Conservation (phyloP, 2,888 invertebrate species). For the Philopedon plagiatum region DNA sequence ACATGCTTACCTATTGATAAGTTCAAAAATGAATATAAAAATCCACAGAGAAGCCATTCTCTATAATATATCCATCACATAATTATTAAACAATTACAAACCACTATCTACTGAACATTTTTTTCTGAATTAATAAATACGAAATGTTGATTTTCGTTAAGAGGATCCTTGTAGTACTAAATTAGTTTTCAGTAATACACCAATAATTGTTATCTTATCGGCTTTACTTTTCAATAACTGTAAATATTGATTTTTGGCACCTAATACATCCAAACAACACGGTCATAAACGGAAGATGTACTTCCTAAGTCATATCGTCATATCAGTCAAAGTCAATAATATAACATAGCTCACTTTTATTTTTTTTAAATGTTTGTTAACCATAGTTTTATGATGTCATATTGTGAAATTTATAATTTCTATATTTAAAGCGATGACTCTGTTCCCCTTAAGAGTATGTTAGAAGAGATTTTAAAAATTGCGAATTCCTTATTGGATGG, state of each 20-base stretch:
- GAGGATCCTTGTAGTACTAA: not conserved
- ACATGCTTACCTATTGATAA: not conserved
- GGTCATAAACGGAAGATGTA: conserved; percentile 1
- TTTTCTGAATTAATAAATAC: not conserved
- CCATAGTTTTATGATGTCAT: too few species aligned
- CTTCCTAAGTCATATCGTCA: conserved; percentile 9
- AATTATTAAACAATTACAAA: not conserved
- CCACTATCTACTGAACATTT: not conserved
- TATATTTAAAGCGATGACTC: too few species aligned
- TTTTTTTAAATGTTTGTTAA: not conserved
- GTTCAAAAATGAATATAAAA: not conserved
- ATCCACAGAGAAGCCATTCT: not conserved
- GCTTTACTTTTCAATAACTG: conserved; percentile 1
- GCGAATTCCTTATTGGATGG: too few species aligned
- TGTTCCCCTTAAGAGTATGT: too few species aligned
- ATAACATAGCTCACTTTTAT: not conserved
- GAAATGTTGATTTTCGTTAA: not conserved
- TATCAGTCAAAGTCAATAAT: conserved; percentile 18
- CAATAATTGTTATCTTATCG: conserved; percentile 28
- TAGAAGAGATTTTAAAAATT: too few species aligned
- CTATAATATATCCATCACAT: not conserved
- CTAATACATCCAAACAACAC: conserved; percentile 12
- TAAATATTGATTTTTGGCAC: conserved; percentile 23
- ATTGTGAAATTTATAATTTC: too few species aligned
- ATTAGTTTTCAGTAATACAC: conserved; percentile 2